Percentiles rank a stretch among this genome's conserved stretches.
These are phyloP conservation scores for Apostichopus japonicus DNA, from an alignment of 35 echinoderm and acorn worm species.

Conservation along the genomic window DNA sequence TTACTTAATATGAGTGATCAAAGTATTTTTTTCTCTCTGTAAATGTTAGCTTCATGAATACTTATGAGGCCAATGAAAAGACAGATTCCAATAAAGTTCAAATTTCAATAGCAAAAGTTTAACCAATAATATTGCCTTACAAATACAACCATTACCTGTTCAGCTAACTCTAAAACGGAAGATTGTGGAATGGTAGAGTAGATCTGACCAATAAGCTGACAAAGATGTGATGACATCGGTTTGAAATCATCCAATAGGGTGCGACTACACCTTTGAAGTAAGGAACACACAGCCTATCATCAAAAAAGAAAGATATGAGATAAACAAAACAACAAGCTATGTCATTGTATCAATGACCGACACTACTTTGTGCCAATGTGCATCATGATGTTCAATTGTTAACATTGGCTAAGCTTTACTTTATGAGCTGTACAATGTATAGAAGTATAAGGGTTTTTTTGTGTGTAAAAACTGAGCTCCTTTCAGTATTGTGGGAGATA, in stretches of 20 bases:
- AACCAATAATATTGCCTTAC: neutral
- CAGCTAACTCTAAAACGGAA: slow-evolving; percentile 83
- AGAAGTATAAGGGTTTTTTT: too few relatives aligned
- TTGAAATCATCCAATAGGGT: slow-evolving; percentile 88
- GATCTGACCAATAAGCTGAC: slow-evolving; percentile 83
- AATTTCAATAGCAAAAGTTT: neutral
- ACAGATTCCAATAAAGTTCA: neutral
- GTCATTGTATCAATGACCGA: neutral
- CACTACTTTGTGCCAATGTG: too few relatives aligned
- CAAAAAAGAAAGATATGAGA: neutral
- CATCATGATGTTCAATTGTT: too few relatives aligned
- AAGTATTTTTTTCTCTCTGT: neutral
- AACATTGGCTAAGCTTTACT: too few relatives aligned
- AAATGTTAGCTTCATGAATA: neutral
- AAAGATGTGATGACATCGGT: slow-evolving; percentile 78
- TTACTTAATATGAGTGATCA: neutral
- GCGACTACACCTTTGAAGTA: slow-evolving; percentile 79
- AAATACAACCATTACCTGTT: slow-evolving; percentile 67
- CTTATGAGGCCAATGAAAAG: neutral
- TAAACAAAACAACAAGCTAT: neutral
- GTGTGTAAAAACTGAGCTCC: too few relatives aligned
- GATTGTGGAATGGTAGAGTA: slow-evolving; percentile 92
- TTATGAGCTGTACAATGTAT: too few relatives aligned
- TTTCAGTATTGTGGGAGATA: too few relatives aligned
- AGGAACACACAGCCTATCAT: slow-evolving; percentile 86